Evolutionary conservation across 2,888 invertebrate genomes (phyloP), one percentile per base, ranked within the genome.

Genomic region (Entomobrya proxima): DNA sequence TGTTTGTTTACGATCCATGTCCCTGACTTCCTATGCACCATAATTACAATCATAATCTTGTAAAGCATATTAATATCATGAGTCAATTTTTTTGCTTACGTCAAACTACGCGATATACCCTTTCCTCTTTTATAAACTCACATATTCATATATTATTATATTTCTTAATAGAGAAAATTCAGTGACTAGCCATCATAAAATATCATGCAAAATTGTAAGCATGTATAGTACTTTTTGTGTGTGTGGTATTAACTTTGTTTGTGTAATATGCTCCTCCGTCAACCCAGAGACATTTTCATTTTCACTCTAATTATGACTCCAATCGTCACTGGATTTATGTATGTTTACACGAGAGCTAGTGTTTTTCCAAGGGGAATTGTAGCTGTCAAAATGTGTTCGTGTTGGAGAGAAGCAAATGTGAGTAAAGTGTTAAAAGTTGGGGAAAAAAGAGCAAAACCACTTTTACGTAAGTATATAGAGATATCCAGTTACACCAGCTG

Each of bases 291-390:
- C 72, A 72, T 72, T 69, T n/a, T 72, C 72, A 72, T 27, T 72
- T 72, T 50, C 37, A 47, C 72, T 72, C 47, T 30, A 72, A 50
- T 72, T 72, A 50, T 50, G 52, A 55, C 50, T 37, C 50, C 24
- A 61, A 82, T 82, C 82, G 82, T 81, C 76, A 67, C 76, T 47
- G 52, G 83, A 83, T 83, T 82, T 83, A 83, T 83, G 83, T 83
- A 24, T 83, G 83, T 83, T 83, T 83, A 83, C 83, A 67, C 32
- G 52, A 24, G 83, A 76, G 76, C 47, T 69, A 44, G 44, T 83
- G 83, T 83, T 76, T 83, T 83, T 83, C 83, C 76, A 83, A 76
- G 69, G 83, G 83, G 83, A 83, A 83, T 83, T 76, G 76, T 76
- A 83, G 52, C 83, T 76, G 83, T 83, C 83, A 83, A 83, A 76